A percentile compares a stretch with the other conserved stretches of the same genome.
Conservation (phyloP, 1,140 invertebrate genomes). For the Aphis craccivora region DNA sequence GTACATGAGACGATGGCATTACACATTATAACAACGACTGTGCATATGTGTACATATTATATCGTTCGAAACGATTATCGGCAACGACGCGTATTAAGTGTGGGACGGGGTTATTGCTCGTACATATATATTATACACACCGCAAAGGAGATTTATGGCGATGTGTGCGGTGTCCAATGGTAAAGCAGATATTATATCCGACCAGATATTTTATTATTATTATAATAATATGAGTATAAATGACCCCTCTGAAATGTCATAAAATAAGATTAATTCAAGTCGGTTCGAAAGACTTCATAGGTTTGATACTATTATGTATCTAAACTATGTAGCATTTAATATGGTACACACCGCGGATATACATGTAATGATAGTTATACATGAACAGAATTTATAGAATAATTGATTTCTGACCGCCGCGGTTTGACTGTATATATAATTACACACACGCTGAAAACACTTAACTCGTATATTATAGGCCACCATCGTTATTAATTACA, state of each 20-base stretch:
- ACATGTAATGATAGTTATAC: neutral
- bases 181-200: neutral
- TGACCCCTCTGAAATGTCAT: slow-evolving; percentile 27
- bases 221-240: neutral
- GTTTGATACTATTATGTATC: neutral
- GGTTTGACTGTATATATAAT: slow-evolving; percentile 15
- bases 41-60: neutral
- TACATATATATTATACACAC: neutral
- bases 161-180: slow-evolving; percentile 3
- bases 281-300: neutral
- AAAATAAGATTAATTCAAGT: slow-evolving; percentile 23
- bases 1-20: neutral
- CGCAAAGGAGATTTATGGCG: slow-evolving; percentile 33
- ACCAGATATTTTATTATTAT: slow-evolving; percentile 19
- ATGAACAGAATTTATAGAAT: neutral
- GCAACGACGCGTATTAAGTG: slow-evolving; percentile 35
- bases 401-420: slow-evolving; percentile 36
- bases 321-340: neutral
- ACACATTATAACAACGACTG: slow-evolving; percentile 5
- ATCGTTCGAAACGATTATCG: slow-evolving; percentile 25
- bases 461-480: neutral
- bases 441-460: slow-evolving; percentile 38
- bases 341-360: neutral
- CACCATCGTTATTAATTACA: slow-evolving; percentile 26
- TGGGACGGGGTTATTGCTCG: slow-evolving; percentile 20